Conservation (phyloP, 2,797 vertebrate genomes). For the Periophthalmus magnuspinnatus region DNA sequence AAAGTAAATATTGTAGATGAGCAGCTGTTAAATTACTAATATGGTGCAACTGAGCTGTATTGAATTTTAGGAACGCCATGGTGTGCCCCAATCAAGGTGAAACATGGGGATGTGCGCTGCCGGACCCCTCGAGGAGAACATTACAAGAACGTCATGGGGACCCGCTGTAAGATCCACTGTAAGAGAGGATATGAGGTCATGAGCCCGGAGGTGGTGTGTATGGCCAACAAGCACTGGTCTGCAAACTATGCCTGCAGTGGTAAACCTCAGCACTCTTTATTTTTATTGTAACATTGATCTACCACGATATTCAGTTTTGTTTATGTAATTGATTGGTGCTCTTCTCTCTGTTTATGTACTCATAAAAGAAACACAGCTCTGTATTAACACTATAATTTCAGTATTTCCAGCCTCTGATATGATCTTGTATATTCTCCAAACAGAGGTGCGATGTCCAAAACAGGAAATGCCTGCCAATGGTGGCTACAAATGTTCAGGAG, state of each 20-base stretch:
- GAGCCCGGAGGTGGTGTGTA: conserved; percentile 88
- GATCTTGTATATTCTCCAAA: conserved; percentile 11
- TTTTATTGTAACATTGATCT: not conserved
- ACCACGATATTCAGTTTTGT: no score
- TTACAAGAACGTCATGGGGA: conserved; percentile 88
- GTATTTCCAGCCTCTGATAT: not conserved
- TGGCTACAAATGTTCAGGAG: conserved; percentile 92
- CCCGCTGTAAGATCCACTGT: conserved; percentile 92
- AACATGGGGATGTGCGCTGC: conserved; percentile 90
- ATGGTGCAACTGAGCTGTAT: not conserved
- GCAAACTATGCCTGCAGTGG: conserved; percentile 92
- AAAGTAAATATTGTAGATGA: not conserved
- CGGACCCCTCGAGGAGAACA: conserved; percentile 85
- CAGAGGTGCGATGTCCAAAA: conserved; percentile 91
- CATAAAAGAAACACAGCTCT: not conserved
- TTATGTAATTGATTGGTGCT: not conserved
- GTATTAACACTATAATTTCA: not conserved
- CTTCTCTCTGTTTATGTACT: not conserved
- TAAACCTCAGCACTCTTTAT: conserved; percentile 62
- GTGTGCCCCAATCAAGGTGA: conserved; percentile 95
- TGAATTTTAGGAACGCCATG: conserved; percentile 84
- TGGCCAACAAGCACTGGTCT: conserved; percentile 93
- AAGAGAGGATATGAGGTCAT: conserved; percentile 88
- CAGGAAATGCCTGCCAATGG: conserved; percentile 87
- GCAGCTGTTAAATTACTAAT: not conserved